Percentiles rank a stretch among this genome's conserved stretches.
Conservation (phyloP, 2,888 invertebrate genomes). For the Sarcophaga carnaria region DNA sequence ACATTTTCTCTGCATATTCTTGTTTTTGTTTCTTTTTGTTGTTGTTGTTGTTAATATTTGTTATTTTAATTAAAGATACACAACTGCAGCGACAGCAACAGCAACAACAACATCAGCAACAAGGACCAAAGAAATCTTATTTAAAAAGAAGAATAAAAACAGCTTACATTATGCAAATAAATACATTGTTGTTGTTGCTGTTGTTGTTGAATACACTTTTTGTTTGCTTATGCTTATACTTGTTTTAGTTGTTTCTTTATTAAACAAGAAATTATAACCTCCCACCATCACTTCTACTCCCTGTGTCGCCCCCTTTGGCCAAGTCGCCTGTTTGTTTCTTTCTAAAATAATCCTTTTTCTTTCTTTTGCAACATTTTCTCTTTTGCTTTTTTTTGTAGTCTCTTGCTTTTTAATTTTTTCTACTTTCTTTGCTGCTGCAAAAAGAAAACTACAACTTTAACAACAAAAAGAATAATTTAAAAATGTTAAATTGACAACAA, state of each 20-base stretch:
- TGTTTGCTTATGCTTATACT: no score
- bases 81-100: not conserved
- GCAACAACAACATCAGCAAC: not conserved
- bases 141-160: not conserved
- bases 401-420: not conserved
- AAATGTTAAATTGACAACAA: conserved; percentile 17
- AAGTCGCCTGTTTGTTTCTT: conserved; percentile 16
- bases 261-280: conserved; percentile 26
- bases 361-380: not conserved
- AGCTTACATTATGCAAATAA: conserved; percentile 50
- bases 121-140: not conserved
- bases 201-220: not conserved
- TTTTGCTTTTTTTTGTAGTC: not conserved
- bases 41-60: not conserved
- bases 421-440: not conserved
- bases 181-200: not conserved
- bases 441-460: conserved; percentile 6
- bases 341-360: conserved; percentile 22
- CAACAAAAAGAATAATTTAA: not conserved
- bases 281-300: not conserved
- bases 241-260: not conserved
- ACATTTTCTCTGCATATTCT: not conserved
- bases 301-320: not conserved
- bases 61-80: conserved; percentile 47
- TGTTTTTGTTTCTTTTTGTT: not conserved